phyloP scores from a whole-genome alignment of 1,140 invertebrate genomes.

The Drosophila nannoptera region DNA sequence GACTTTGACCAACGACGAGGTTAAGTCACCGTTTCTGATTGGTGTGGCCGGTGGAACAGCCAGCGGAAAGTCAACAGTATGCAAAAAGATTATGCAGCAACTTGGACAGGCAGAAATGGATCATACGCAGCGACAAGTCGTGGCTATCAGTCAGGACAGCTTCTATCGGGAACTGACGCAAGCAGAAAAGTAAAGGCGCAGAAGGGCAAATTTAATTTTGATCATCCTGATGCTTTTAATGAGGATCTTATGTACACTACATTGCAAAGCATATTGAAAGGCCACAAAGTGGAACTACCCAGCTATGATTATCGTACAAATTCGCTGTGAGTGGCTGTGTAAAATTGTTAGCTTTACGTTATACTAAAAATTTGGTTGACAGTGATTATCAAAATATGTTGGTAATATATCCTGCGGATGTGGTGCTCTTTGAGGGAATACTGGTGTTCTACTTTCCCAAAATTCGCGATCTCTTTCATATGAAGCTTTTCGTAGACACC shows the following conservation, averaged over 20 bases:
- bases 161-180: conserved; percentile 94
- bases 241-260: conserved; percentile 89
- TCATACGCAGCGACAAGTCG: conserved; percentile 91
- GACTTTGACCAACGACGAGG: conserved; percentile 27
- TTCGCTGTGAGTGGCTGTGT: conserved; percentile 83
- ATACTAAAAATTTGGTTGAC: conserved; percentile 41
- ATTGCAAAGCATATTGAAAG: conserved; percentile 89
- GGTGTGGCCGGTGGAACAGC: conserved; percentile 98
- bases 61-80: conserved; percentile 98
- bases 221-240: conserved; percentile 97
- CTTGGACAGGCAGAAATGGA: conserved; percentile 94
- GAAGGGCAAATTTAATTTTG: conserved; percentile 97
- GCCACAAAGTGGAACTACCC: conserved; percentile 91
- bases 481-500: conserved; percentile 99
- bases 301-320: conserved; percentile 94
- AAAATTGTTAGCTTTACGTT: background rate
- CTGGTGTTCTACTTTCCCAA: conserved; percentile 98
- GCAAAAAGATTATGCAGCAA: conserved; percentile 96
- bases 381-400: conserved; percentile 86
- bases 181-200: conserved; percentile 91
- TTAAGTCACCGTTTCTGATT: conserved; percentile 89
- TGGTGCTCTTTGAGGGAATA: conserved; percentile 98
- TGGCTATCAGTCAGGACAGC: conserved; percentile 95
- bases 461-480: conserved; percentile 96
- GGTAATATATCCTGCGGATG: conserved; percentile 97